Evolutionary conservation across 2,113 vertebrate genomes (phyloP).

Genomic region (Pterophyllum scalare): DNA sequence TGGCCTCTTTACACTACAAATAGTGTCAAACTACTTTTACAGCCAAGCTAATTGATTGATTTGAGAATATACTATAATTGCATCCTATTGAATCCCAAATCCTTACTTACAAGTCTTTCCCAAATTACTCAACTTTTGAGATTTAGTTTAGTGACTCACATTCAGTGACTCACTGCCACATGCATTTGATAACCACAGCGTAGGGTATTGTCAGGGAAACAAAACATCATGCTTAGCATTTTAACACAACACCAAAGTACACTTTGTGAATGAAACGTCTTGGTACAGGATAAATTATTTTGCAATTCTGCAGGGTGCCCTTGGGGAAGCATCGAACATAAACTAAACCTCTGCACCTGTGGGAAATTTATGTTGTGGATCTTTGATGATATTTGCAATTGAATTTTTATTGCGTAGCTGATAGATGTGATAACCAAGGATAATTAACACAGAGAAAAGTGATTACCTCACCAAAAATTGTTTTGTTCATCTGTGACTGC

Average conservation of each 20-base stretch:
- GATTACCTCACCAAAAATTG: slow-evolving; percentile 53
- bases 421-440: slow-evolving; percentile 63
- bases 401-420: slow-evolving; percentile 65
- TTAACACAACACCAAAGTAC: slow-evolving; percentile 42
- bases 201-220: background rate
- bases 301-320: slow-evolving; percentile 46
- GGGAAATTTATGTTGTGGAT: slow-evolving; percentile 68
- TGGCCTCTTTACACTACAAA: background rate
- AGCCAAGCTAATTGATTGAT: background rate
- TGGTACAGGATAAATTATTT: slow-evolving; percentile 38
- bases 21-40: background rate
- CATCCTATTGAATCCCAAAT: background rate
- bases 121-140: slow-evolving; percentile 1
- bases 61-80: background rate
- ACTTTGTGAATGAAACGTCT: slow-evolving; percentile 20
- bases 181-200: background rate
- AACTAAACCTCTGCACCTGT: slow-evolving; percentile 58
- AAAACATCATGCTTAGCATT: slow-evolving; percentile 25
- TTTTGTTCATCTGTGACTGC: slow-evolving; percentile 46
- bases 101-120: background rate
- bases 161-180: no score
- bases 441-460: slow-evolving; percentile 64
- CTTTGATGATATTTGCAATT: slow-evolving; percentile 68
- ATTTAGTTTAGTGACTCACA: background rate
- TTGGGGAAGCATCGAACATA: slow-evolving; percentile 48